Base-by-base conservation (phyloP, 2,888 invertebrate genomes). In the Drosophila algonquin region DNA sequence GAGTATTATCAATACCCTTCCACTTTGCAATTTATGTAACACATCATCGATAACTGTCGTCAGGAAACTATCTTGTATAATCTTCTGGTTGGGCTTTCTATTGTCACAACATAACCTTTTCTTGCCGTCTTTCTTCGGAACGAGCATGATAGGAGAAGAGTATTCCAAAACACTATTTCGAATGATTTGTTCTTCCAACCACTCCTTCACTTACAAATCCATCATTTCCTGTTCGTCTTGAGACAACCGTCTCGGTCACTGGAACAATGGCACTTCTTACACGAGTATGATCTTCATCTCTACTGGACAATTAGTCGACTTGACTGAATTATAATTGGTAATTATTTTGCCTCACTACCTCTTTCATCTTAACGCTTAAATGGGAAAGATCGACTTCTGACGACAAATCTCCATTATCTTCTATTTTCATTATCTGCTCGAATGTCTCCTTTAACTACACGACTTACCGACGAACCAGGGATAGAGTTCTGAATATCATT, bases 51-150 rank as follows among this genome's bases (percentile, higher is more conserved):
- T 35, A 35, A 35, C 4, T 12, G 35, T 12, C 10, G 12, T 12
- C 35, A 10, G 35, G 10, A 35, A 35, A 40, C 48, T 32, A 30
- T 48, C 57, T 10, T 48, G 35, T 8, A 57, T 18, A 48, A 57
- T 35, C 10, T 40, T 58, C 27, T 51, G 6, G n/a, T 50, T 51
- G 3, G 51, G 14, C 6, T 40, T 30, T 12, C 50, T 40, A 16
- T 51, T 50, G 40, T 35, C 50, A 14, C 47, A 57, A 18, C 47
- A 57, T 4, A 47, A 14, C 16, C 32, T 14, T 8, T 57, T 30
- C 21, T 16, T 18, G 1, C 30, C 48, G 10, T 57, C 46, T 48
- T 57, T 57, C 57, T 57, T 57, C 5, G 35, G 8, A 3, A 35
- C 48, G 7, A 48, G 12, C 35, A 57, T 35, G 8, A 48, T n/a